Percentiles rank a stretch among this genome's conserved stretches.
Conservation (phyloP, 2,888 invertebrate species). For the Diarsia brunnea region DNA sequence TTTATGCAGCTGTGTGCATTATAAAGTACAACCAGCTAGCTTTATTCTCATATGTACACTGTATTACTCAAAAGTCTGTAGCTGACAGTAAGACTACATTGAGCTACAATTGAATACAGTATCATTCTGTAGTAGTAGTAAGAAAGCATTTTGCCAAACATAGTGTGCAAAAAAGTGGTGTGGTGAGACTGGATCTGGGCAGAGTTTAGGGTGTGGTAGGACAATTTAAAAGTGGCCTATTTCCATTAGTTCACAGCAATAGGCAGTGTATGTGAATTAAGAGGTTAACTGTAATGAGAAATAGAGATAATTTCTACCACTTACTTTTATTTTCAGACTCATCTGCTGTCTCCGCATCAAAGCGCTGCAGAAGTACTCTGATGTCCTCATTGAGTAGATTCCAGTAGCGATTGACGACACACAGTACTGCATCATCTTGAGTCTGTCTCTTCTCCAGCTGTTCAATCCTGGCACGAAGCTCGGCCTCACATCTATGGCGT, state of each 20-base stretch:
- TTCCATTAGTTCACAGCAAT: background rate
- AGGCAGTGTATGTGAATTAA: background rate
- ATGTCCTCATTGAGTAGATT: constrained; percentile 99
- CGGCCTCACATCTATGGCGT: constrained; percentile 96
- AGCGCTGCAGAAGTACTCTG: constrained; percentile 97
- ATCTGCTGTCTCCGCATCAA: constrained; percentile 99
- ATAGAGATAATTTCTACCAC: constrained; percentile 36
- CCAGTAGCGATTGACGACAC: constrained; percentile 99
- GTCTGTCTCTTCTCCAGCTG: constrained; percentile 98
- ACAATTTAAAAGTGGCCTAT: background rate
- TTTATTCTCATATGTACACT: background rate
- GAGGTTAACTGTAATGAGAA: background rate
- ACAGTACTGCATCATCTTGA: constrained; percentile 99
- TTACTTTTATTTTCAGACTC: constrained; percentile 98
- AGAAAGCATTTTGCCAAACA: background rate
- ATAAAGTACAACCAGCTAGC: background rate
- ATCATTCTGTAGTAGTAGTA: background rate
- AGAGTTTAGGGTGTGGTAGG: background rate
- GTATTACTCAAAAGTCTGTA: background rate
- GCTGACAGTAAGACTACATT: background rate
- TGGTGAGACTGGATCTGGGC: background rate
- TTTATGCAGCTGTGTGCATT: background rate
- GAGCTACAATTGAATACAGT: background rate
- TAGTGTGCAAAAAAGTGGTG: background rate
- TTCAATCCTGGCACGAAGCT: constrained; percentile 97